A percentile compares a stretch with the other conserved stretches of the same genome.
These are phyloP conservation scores for Keiferia lycopersicella DNA, from an alignment of 2,888 invertebrate genomes.

Conservation along the genomic window DNA sequence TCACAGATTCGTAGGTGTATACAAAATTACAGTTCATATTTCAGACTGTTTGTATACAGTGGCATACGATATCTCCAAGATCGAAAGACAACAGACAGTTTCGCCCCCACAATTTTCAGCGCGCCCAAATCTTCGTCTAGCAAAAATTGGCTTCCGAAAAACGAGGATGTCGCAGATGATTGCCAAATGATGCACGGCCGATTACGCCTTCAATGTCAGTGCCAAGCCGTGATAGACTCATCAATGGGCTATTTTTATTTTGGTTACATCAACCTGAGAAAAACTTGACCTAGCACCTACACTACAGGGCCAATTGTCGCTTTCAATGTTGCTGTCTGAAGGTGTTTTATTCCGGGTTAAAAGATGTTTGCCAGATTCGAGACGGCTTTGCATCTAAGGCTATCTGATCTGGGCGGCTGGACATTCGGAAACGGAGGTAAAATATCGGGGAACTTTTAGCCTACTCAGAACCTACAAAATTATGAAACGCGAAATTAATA, in stretches of 20 bases:
- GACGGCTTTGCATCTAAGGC: neutral
- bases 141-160: constrained; percentile 28
- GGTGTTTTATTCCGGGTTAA: constrained; percentile 10
- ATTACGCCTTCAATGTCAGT: constrained; percentile 70
- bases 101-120: constrained; percentile 1
- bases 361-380: neutral
- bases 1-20: no score
- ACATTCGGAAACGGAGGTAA: neutral
- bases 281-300: constrained; percentile 60
- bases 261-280: constrained; percentile 63
- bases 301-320: neutral
- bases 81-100: neutral
- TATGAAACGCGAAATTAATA: no score
- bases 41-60: neutral
- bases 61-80: neutral
- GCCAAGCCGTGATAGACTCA: constrained; percentile 67
- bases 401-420: no score
- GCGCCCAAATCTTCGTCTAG: constrained; percentile 14
- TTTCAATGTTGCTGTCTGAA: constrained; percentile 20
- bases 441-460: neutral
- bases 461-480: no score
- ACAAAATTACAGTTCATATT: neutral
- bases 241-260: constrained; percentile 71
- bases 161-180: constrained; percentile 34
- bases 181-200: constrained; percentile 60